Percentiles rank a stretch among this genome's conserved stretches.
phyloP scores from a whole-genome alignment of 2,888 invertebrate genomes.

The Nymphalis c-album region DNA sequence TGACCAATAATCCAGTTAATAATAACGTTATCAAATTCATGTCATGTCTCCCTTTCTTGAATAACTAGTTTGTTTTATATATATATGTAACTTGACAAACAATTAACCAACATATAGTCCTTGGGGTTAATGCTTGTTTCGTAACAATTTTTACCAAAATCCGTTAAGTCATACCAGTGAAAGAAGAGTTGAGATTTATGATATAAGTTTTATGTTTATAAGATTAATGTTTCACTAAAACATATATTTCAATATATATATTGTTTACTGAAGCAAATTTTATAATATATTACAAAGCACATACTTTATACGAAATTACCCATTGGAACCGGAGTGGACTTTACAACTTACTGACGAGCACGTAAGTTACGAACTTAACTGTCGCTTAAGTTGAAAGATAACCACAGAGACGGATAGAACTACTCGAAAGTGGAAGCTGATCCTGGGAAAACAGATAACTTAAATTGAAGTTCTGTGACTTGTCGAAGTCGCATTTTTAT shows the following conservation, averaged over 20 bases:
- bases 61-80: slow-evolving; percentile 12
- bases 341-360: not conserved
- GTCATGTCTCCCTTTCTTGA: no score
- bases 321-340: not conserved
- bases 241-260: no score
- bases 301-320: not conserved
- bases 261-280: not conserved
- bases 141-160: no score
- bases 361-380: not conserved
- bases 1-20: no score
- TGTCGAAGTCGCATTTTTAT: not conserved
- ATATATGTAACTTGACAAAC: not conserved
- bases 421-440: slow-evolving; percentile 3
- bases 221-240: no score
- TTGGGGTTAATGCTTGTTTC: no score
- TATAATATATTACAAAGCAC: not conserved
- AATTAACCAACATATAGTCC: no score
- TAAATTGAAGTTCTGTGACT: slow-evolving; percentile 6
- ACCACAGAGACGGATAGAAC: slow-evolving; percentile 11
- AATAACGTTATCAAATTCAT: no score
- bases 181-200: no score
- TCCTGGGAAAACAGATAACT: slow-evolving; percentile 12
- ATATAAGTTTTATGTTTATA: no score
- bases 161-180: no score
- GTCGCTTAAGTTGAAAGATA: slow-evolving; percentile 1